phyloP scores from a whole-genome alignment of 2,797 vertebrate species.

The Notoglanidium macrostoma region DNA sequence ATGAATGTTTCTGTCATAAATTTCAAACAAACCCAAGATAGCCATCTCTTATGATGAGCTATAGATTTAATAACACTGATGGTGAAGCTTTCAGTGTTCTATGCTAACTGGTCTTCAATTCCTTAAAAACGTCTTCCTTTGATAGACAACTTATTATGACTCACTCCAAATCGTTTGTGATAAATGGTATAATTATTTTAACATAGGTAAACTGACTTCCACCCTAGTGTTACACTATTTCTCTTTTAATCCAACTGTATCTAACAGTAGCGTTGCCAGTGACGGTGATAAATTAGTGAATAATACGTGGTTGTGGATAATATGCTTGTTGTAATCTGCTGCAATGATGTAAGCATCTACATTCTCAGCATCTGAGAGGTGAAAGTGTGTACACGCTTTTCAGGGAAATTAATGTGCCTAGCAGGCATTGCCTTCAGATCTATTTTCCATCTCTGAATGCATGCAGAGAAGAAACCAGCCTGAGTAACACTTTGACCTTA shows the following conservation, averaged over 20 bases:
- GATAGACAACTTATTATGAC: background rate
- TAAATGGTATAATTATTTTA: slow-evolving; percentile 59
- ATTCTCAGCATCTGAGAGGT: slow-evolving; percentile 34
- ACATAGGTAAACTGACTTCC: slow-evolving; percentile 54
- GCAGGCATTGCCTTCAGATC: slow-evolving; percentile 41
- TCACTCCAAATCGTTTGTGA: slow-evolving; percentile 46
- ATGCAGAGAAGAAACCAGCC: slow-evolving; percentile 39
- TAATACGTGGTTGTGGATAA: slow-evolving; percentile 42
- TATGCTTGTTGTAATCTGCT: slow-evolving; percentile 38
- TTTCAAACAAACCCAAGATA: slow-evolving; percentile 30
- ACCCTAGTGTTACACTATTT: slow-evolving; percentile 52
- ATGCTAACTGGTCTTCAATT: background rate
- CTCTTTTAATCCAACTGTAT: slow-evolving; percentile 54
- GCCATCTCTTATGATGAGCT: background rate
- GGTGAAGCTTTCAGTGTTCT: background rate
- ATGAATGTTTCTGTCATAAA: slow-evolving; percentile 42
- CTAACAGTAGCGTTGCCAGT: slow-evolving; percentile 33
- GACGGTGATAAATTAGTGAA: slow-evolving; percentile 43
- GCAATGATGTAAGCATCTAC: slow-evolving; percentile 43
- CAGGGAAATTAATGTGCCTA: slow-evolving; percentile 48
- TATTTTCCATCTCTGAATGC: slow-evolving; percentile 26
- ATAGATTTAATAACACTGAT: background rate
- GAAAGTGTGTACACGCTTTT: slow-evolving; percentile 49
- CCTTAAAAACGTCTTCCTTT: background rate
- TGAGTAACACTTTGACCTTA: slow-evolving; percentile 38